Base-by-base conservation (phyloP, 1,140 invertebrate species). In the Trichoplusia ni region DNA sequence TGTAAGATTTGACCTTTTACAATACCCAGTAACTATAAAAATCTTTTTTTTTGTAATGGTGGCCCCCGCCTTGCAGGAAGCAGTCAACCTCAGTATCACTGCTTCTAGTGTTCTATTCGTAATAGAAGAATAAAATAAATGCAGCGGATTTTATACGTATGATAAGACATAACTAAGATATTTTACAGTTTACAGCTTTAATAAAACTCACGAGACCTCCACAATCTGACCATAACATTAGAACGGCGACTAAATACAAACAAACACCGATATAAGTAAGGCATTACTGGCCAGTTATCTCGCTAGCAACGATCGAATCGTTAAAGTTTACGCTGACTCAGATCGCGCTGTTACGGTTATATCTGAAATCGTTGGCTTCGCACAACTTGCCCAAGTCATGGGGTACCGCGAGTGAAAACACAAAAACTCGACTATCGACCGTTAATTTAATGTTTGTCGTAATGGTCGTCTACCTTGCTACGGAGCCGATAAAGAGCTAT, bases 301-400 rank as follows among this genome's bases (percentile, higher is more conserved):
- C n/a, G 35, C 11, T 19, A 19, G 19, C 51, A 14, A 31, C 51
- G 35, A 54, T 54, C 19, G 35, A 38, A 54, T 54, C 51, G 51
- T 54, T 38, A 54, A 54, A 54, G 33, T 54, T 38, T 38, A 54
- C 27, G 51, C 35, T 33, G 51, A 37, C 33, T 37, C 19, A 8
- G 35, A 54, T 38, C 25, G 35, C 16, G 8, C 51, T 35, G 51
- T 54, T 54, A 54, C 51, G 51, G 51, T 40, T 54, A 54, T 54
- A 38, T 54, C 51, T 54, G n/a, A 38, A 54, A 54, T 29, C 51
- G 51, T 13, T 40, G 37, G 35, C 19, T 2, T 2, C 31, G 19
- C 21, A 18, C 35, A 54, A 54, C 3, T 2, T 31, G 19, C 21
- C 33, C 35, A 54, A 54, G 51, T 54, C 4, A 38, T 16, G 21